Percentiles rank a stretch among this genome's conserved stretches.
These are phyloP conservation scores for Micrasema longulum DNA, from an alignment of 1,140 invertebrate species.

Conservation along the genomic window DNA sequence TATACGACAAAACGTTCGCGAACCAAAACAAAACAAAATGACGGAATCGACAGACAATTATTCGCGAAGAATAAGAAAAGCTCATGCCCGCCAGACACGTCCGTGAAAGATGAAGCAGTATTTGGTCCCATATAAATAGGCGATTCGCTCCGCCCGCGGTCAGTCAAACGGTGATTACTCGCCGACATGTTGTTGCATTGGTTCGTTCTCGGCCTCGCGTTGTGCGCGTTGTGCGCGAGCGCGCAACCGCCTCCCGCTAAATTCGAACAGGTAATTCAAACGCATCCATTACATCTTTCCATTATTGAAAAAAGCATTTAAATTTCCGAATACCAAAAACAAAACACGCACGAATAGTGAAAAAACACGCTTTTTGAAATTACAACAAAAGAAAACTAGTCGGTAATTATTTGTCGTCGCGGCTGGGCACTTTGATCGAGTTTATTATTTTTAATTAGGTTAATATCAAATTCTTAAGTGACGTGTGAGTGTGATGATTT, in stretches of 20 bases:
- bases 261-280: conserved; percentile 43
- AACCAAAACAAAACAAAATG: neutral
- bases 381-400: too few species aligned
- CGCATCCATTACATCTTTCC: too few species aligned
- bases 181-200: conserved; percentile 22
- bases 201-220: conserved; percentile 20
- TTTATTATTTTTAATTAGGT: too few species aligned
- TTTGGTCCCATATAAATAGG: conserved; percentile 14
- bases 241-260: conserved; percentile 26
- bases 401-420: too few species aligned
- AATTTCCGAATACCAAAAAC: too few species aligned
- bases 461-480: too few species aligned
- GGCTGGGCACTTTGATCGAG: too few species aligned
- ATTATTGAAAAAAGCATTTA: too few species aligned
- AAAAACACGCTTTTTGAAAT: too few species aligned
- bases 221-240: conserved; percentile 7
- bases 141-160: conserved; percentile 19
- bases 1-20: too few species aligned
- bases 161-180: conserved; percentile 14
- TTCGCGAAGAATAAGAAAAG: neutral
- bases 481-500: too few species aligned
- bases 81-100: neutral
- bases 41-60: neutral
- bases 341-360: too few species aligned
- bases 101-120: neutral